These are phyloP conservation scores for Netelia inedita DNA, from an alignment of 2,888 invertebrate genomes.

Conservation along the genomic window DNA sequence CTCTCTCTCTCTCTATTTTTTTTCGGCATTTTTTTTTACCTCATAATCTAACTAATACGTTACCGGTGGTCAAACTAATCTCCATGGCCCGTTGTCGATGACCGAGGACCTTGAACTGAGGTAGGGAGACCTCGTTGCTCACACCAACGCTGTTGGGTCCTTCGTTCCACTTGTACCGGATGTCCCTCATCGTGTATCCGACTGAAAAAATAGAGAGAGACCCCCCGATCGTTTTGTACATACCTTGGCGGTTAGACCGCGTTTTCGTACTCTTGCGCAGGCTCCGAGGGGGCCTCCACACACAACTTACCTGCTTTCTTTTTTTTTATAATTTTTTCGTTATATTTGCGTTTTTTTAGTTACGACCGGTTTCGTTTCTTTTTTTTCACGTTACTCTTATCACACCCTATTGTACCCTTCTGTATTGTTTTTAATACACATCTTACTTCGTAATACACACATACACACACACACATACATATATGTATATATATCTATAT, in stretches of 20 bases:
- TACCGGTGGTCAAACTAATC: constrained; percentile 98
- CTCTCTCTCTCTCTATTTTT: constrained; percentile 22
- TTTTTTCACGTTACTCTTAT: constrained; percentile 45
- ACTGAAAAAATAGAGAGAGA: constrained; percentile 89
- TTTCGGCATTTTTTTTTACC: constrained; percentile 54
- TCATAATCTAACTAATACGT: constrained; percentile 82
- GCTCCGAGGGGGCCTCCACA: constrained; percentile 82
- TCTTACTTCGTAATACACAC: neutral
- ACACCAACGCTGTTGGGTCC: constrained; percentile 98
- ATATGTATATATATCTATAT: constrained; percentile 12
- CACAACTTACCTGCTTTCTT: constrained; percentile 73
- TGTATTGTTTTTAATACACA: constrained; percentile 40
- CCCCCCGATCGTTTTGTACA: constrained; percentile 84
- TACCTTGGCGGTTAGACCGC: constrained; percentile 81
- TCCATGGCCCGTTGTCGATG: constrained; percentile 98
- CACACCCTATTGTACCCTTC: constrained; percentile 66
- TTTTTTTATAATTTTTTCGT: constrained; percentile 51
- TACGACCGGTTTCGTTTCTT: constrained; percentile 26
- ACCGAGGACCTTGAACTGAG: constrained; percentile 99
- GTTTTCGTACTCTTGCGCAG: constrained; percentile 77
- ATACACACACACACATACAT: neutral
- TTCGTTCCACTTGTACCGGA: constrained; percentile 98
- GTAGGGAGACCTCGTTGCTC: constrained; percentile 97
- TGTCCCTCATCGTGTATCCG: constrained; percentile 99
- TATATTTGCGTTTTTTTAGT: constrained; percentile 41